Percentiles rank a stretch among this genome's conserved stretches.
These are phyloP conservation scores for Drosophila affinis DNA, from an alignment of 2,888 invertebrate genomes.

Conservation along the genomic window DNA sequence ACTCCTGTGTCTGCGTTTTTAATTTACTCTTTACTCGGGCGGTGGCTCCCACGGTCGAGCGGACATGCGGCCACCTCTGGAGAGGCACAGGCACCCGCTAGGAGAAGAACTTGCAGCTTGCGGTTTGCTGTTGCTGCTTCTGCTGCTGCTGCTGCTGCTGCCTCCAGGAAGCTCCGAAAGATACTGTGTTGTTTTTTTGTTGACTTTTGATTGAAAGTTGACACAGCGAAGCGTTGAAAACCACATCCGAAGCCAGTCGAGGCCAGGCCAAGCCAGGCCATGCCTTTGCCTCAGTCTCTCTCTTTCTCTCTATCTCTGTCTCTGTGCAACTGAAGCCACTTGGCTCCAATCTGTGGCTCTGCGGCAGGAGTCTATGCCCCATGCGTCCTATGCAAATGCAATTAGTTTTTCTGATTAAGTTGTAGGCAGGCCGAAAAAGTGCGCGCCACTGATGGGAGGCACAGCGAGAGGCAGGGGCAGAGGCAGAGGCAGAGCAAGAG, in stretches of 20 bases:
- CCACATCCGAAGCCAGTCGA: slow-evolving; percentile 75
- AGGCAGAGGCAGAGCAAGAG: background rate
- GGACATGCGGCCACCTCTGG: slow-evolving; percentile 48
- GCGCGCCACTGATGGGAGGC: slow-evolving; percentile 5
- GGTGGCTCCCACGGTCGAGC: slow-evolving; percentile 77
- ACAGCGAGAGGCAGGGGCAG: background rate
- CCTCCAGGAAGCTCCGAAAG: slow-evolving; percentile 76
- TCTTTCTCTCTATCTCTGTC: background rate
- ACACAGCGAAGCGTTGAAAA: slow-evolving; percentile 81
- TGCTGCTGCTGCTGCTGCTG: slow-evolving; percentile 26
- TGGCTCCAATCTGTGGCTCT: slow-evolving; percentile 18
- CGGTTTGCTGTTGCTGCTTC: slow-evolving; percentile 36
- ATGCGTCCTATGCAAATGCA: slow-evolving; percentile 72
- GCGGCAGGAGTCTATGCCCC: slow-evolving; percentile 14
- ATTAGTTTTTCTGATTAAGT: slow-evolving; percentile 78
- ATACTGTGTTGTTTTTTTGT: slow-evolving; percentile 53
- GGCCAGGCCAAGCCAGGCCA: slow-evolving; percentile 3
- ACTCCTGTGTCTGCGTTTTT: slow-evolving; percentile 35
- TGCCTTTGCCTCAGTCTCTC: no score
- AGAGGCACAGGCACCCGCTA: slow-evolving; percentile 71
- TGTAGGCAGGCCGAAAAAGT: slow-evolving; percentile 62
- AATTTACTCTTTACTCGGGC: slow-evolving; percentile 49
- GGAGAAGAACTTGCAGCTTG: slow-evolving; percentile 46
- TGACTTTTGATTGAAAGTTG: slow-evolving; percentile 80
- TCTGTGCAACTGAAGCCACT: slow-evolving; percentile 39